Conservation (phyloP, 2,888 invertebrate genomes). For the Siphlonurus alternatus region DNA sequence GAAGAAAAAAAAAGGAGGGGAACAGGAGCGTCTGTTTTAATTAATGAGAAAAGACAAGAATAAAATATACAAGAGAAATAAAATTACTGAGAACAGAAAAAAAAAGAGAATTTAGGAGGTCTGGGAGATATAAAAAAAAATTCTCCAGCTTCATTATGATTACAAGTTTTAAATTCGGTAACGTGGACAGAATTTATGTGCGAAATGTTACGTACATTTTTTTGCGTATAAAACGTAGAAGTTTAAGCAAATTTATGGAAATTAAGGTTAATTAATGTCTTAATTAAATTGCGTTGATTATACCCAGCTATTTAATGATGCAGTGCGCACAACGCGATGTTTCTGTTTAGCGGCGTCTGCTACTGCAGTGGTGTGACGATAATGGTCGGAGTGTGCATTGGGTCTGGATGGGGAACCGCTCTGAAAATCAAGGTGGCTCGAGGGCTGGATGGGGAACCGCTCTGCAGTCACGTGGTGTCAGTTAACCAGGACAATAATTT, state of each 20-base stretch:
- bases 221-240: neutral
- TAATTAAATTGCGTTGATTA: neutral
- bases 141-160: constrained; percentile 1
- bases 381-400: too few relatives aligned
- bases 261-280: constrained; percentile 2
- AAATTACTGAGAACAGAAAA: neutral
- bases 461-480: too few relatives aligned
- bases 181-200: neutral
- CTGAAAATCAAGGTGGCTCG: too few relatives aligned
- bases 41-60: constrained; percentile 3
- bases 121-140: neutral
- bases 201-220: neutral
- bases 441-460: too few relatives aligned
- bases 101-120: constrained; percentile 1
- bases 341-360: too few relatives aligned
- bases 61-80: constrained; percentile 4
- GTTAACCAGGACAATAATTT: too few relatives aligned
- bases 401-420: too few relatives aligned
- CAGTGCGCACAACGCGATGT: neutral
- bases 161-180: neutral
- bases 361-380: too few relatives aligned
- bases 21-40: neutral
- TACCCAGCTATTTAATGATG: neutral
- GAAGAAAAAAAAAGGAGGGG: neutral
- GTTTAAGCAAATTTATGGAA: constrained; percentile 4